Conservation (phyloP, 2,797 vertebrate species). For the Nannoperca obscura region DNA sequence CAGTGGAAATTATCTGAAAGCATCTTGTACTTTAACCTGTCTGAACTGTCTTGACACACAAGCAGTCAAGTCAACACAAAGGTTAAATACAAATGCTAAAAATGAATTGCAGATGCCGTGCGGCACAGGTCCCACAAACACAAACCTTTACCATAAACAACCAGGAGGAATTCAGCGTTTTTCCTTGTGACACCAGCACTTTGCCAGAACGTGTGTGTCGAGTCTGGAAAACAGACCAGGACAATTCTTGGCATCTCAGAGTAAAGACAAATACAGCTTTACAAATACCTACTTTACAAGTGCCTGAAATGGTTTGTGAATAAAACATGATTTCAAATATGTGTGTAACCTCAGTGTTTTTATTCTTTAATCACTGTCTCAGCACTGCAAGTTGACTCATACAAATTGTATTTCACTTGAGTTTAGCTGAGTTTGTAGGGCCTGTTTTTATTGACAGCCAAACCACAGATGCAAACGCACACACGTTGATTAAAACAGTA, state of each 20-base stretch:
- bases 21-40: not conserved
- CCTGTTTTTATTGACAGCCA: not conserved
- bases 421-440: not conserved
- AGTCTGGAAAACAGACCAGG: constrained; percentile 11
- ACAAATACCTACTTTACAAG: constrained; percentile 32
- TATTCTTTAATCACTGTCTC: not conserved
- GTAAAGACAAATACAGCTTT: constrained; percentile 10
- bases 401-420: not conserved
- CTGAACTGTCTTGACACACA: constrained; percentile 12
- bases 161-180: not conserved
- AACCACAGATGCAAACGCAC: not conserved
- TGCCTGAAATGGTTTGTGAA: constrained; percentile 63
- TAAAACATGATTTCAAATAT: constrained; percentile 55
- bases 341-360: constrained; percentile 13
- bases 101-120: constrained; percentile 24
- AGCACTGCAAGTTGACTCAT: not conserved
- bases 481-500: not conserved
- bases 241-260: constrained; percentile 16
- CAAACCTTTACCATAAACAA: not conserved
- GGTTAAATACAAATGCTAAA: constrained; percentile 14
- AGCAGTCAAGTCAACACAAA: constrained; percentile 13
- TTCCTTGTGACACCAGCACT: constrained; percentile 18
- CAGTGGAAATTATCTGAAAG: not conserved
- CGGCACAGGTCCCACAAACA: not conserved
- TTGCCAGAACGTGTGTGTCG: constrained; percentile 17